Evolutionary conservation across 2,797 vertebrate genomes (phyloP), one percentile per base, ranked within the genome.

Genomic region (Sebastes vulpes): DNA sequence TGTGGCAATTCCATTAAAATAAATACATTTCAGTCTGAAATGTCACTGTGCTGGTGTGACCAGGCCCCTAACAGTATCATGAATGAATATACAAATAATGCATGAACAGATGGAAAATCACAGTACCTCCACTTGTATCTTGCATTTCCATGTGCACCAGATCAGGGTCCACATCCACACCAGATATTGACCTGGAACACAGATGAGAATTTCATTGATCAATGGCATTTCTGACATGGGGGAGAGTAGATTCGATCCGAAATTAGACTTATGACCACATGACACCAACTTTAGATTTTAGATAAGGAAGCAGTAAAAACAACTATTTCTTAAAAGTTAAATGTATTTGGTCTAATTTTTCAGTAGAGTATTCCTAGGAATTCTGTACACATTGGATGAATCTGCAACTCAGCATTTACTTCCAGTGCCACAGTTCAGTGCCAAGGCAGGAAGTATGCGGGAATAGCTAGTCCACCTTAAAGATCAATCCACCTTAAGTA

Each of bases 71-170:
- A 25, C 12, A 72, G n/a, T 21, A 7, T 64, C 14, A 60, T 18
- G 9, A 26, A 53, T 58, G 1, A 63, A 46, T 46, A 61, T 28
- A 38, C 14, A 11, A 64, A 54, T 38, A 10, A 52, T 23, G 12
- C 58, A 72, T 52, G 28, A 46, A 21, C 1, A 63, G 65, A 53
- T 58, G 56, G 42, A 76, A 35, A 2, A 31, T 67, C 21, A 67
- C 58, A 75, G 72, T 96, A 99, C 98, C 98, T 97, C 97, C 98
- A 89, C 95, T 96, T 4, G 92, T 89, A 80, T 99, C 98, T 85
- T 97, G 98, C 92, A 98, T 96, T 89, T 99, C 98, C 97, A 99
- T 97, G 93, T 99, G 98, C 88, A 99, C 97, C 90, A 99, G 88
- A 89, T 98, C 96, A 50, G 97, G 95, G 82, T 98, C 97, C 65